A percentile compares a stretch with the other conserved stretches of the same genome.
Conservation (phyloP, 1,140 invertebrate species). For the Oryctes rhinoceros region DNA sequence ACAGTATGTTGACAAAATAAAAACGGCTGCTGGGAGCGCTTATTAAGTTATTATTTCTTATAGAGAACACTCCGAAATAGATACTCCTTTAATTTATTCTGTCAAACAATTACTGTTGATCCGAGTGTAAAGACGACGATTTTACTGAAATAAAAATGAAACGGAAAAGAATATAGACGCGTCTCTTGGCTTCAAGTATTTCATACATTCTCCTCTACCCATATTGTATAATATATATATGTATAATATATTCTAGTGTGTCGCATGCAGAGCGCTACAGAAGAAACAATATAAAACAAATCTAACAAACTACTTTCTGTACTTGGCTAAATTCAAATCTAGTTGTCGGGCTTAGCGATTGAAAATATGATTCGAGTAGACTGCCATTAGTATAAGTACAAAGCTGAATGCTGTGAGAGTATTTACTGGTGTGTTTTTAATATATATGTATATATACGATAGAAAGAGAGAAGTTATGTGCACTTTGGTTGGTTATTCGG, state of each 20-base stretch:
- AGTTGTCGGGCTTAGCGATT: conserved; percentile 23
- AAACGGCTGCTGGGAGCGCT: background rate
- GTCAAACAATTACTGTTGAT: background rate
- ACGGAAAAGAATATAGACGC: background rate
- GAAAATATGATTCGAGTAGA: conserved; percentile 6
- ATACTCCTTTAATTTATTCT: background rate
- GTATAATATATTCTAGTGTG: conserved; percentile 26
- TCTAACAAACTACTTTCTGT: conserved; percentile 29
- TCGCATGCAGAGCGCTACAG: conserved; percentile 39
- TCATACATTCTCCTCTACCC: conserved; percentile 23
- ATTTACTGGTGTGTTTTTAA: conserved; percentile 29
- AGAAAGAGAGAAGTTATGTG: conserved; percentile 20
- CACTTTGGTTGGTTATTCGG: conserved; percentile 19
- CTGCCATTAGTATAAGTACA: conserved; percentile 31
- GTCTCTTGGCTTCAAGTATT: background rate
- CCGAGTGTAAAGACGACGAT: background rate
- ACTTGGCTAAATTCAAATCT: conserved; percentile 39
- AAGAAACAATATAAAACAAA: conserved; percentile 38
- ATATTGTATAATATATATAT: background rate
- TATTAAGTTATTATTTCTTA: background rate
- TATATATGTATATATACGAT: conserved; percentile 18
- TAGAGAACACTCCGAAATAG: background rate
- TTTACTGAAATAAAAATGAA: background rate
- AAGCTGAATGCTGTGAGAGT: conserved; percentile 29
- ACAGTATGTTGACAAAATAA: background rate